Conservation (phyloP, 2,113 vertebrate genomes). For the Turdus rufiventris region DNA sequence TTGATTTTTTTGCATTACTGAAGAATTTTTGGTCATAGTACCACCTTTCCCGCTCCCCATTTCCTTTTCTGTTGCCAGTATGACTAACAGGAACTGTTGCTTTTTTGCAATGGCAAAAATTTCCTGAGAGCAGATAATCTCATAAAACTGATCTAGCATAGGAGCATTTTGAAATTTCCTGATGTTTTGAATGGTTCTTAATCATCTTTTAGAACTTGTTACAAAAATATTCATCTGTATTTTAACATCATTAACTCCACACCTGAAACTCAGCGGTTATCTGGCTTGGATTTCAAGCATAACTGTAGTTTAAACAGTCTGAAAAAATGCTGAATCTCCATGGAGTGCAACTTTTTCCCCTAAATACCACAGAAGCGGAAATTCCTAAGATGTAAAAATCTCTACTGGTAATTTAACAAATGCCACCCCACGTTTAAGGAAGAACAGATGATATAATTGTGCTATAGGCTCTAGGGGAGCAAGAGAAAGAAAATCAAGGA, state of each 20-base stretch:
- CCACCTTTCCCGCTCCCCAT: rapidly evolving
- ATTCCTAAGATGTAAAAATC: neutral
- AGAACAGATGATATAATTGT: neutral
- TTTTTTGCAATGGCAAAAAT: neutral
- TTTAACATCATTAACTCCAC: neutral
- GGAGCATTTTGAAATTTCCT: neutral
- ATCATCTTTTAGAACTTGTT: neutral
- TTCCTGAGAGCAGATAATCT: neutral
- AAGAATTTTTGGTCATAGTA: neutral
- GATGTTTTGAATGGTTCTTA: neutral
- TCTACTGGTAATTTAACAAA: neutral
- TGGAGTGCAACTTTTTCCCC: neutral
- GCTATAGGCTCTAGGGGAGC: neutral
- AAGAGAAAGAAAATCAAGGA: neutral
- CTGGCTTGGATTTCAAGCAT: neutral
- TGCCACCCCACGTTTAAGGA: neutral
- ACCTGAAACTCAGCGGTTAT: neutral
- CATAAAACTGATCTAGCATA: neutral
- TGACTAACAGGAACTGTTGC: neutral
- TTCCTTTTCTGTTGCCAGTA: neutral
- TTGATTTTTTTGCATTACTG: neutral
- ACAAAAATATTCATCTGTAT: neutral
- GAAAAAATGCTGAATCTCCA: neutral
- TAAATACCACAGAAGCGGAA: neutral
- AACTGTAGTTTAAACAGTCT: neutral